phyloP scores from a whole-genome alignment of 1,140 invertebrate species.

The Bombus terrestris region DNA sequence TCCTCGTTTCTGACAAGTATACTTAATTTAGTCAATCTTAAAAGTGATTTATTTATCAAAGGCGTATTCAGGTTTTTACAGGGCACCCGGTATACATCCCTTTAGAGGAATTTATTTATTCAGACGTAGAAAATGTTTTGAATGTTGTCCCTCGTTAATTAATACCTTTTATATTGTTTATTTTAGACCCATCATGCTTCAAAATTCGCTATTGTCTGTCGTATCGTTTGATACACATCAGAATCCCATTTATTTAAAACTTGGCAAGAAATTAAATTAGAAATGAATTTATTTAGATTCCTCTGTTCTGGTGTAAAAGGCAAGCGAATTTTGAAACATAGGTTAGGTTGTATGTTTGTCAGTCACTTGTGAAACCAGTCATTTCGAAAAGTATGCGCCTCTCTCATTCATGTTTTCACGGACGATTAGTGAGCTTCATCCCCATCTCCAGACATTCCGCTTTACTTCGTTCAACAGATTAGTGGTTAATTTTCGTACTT shows the following conservation, averaged over 20 bases:
- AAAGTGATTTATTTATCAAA: too few relatives aligned
- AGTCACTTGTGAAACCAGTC: background rate
- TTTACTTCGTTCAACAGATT: background rate
- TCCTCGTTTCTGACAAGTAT: too few relatives aligned
- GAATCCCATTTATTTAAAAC: background rate
- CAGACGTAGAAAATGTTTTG: background rate
- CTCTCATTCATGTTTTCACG: slow-evolving; percentile 10
- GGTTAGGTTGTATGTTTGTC: background rate
- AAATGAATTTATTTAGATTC: too few relatives aligned
- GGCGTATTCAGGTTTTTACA: background rate
- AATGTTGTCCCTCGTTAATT: background rate
- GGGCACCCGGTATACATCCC: background rate
- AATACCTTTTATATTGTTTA: background rate
- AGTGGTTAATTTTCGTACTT: slow-evolving; percentile 70
- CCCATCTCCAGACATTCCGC: background rate
- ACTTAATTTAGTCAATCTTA: too few relatives aligned
- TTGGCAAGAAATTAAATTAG: background rate
- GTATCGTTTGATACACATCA: too few relatives aligned
- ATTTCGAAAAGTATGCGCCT: background rate
- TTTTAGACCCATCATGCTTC: background rate
- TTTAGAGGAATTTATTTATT: background rate
- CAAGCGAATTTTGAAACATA: background rate
- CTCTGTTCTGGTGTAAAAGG: background rate
- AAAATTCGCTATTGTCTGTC: background rate
- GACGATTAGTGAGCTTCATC: background rate